Percentiles rank a stretch among this genome's conserved stretches.
Evolutionary conservation across 1,140 invertebrate species (phyloP).

Genomic region (Lanistes nyassanus): DNA sequence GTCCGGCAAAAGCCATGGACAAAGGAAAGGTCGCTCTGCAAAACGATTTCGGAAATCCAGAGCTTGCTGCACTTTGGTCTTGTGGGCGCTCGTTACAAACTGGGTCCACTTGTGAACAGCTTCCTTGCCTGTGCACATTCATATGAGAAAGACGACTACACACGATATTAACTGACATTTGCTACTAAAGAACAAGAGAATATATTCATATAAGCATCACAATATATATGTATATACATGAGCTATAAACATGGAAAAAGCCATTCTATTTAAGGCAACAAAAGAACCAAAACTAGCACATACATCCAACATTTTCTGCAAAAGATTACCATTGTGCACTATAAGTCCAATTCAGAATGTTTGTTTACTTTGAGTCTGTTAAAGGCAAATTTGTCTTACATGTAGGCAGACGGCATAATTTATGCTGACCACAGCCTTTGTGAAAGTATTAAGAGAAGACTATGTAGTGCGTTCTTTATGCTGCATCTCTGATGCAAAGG

Average conservation of each 20-base stretch:
- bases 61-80: constrained; percentile 49
- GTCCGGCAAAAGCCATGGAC: constrained; percentile 36
- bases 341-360: no score
- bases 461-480: no score
- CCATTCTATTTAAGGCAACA: no score
- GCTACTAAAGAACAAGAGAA: background rate
- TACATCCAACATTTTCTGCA: no score
- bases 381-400: no score
- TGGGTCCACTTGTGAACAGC: constrained; percentile 44
- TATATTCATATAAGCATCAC: background rate
- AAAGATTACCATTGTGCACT: no score
- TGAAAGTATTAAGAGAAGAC: no score
- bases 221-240: background rate
- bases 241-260: background rate
- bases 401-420: no score
- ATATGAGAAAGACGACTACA: background rate
- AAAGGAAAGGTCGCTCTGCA: constrained; percentile 52
- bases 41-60: constrained; percentile 58
- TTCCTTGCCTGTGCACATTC: constrained; percentile 34
- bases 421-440: no score
- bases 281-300: no score
- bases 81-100: constrained; percentile 52
- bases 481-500: no score
- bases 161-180: background rate
- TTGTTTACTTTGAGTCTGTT: no score